phyloP scores from a whole-genome alignment of 2,888 invertebrate genomes.

The Muschampia plurimacula region DNA sequence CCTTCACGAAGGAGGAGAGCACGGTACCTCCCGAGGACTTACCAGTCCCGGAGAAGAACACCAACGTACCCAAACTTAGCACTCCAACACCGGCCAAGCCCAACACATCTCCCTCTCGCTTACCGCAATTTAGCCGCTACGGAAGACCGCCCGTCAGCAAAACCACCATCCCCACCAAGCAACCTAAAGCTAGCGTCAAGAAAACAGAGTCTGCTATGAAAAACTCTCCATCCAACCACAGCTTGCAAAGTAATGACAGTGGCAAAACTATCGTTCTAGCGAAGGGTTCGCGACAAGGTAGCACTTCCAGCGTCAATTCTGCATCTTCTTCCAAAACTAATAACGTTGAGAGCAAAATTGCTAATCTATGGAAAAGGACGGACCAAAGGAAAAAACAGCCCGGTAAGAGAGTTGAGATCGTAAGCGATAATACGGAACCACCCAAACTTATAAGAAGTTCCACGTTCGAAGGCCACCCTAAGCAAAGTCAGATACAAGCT shows the following conservation, averaged over 20 bases:
- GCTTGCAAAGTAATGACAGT: constrained; percentile 83
- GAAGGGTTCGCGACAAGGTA: constrained; percentile 70
- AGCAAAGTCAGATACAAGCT: constrained; percentile 63
- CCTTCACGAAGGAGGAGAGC: constrained; percentile 95
- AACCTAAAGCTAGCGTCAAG: constrained; percentile 31
- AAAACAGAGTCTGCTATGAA: constrained; percentile 68
- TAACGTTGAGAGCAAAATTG: constrained; percentile 92
- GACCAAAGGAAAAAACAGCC: constrained; percentile 80
- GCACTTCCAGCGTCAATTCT: constrained; percentile 87
- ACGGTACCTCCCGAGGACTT: constrained; percentile 69
- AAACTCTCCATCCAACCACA: constrained; percentile 84
- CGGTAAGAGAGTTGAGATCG: constrained; percentile 86
- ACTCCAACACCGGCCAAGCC: constrained; percentile 62
- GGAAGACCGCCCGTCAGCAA: constrained; percentile 62
- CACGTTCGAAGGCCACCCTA: constrained; percentile 87
- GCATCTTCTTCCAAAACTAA: constrained; percentile 85
- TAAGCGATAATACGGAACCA: constrained; percentile 70
- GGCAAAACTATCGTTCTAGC: constrained; percentile 74
- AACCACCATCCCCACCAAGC: constrained; percentile 53
- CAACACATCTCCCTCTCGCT: constrained; percentile 76
- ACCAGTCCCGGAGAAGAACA: constrained; percentile 66
- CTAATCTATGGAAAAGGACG: constrained; percentile 92
- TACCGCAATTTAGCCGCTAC: constrained; percentile 68
- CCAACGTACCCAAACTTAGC: constrained; percentile 52
- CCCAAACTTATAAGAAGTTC: constrained; percentile 86